Evolutionary conservation across 1,140 invertebrate species (phyloP).

Genomic region (Nephotettix cincticeps): DNA sequence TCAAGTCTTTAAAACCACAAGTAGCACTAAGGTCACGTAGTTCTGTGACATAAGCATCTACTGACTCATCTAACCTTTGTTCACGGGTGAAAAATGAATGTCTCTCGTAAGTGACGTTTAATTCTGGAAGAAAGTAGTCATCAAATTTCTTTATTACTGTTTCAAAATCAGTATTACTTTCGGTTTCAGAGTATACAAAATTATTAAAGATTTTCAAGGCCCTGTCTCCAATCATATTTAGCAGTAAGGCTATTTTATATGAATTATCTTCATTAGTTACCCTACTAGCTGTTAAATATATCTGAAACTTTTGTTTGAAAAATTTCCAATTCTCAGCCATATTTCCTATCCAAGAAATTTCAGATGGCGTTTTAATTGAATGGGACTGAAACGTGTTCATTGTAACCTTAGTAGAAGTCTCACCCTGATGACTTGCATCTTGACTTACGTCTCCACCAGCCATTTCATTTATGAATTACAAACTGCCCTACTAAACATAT

Average conservation of each 20-base stretch:
- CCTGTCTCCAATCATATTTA: neutral
- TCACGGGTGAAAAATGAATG: neutral
- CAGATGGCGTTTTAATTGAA: neutral
- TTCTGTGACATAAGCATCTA: neutral
- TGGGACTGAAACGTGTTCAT: no score
- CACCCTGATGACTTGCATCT: no score
- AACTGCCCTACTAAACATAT: no score
- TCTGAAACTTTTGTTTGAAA: neutral
- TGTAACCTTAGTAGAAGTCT: no score
- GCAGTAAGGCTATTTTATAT: neutral
- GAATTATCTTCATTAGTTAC: neutral
- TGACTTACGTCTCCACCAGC: no score
- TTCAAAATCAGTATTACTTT: neutral
- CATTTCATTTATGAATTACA: no score
- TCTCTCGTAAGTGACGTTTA: neutral
- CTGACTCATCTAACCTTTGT: neutral
- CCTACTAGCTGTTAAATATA: neutral
- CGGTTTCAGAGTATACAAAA: neutral
- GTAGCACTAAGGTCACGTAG: neutral
- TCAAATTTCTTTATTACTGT: neutral
- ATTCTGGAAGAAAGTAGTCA: neutral
- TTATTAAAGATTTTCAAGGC: slow-evolving; percentile 5
- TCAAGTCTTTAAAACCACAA: neutral
- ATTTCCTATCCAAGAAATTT: neutral
- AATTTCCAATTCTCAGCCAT: slow-evolving; percentile 1